phyloP scores from a whole-genome alignment of 1,140 invertebrate species.

The Drosophila suzukii region DNA sequence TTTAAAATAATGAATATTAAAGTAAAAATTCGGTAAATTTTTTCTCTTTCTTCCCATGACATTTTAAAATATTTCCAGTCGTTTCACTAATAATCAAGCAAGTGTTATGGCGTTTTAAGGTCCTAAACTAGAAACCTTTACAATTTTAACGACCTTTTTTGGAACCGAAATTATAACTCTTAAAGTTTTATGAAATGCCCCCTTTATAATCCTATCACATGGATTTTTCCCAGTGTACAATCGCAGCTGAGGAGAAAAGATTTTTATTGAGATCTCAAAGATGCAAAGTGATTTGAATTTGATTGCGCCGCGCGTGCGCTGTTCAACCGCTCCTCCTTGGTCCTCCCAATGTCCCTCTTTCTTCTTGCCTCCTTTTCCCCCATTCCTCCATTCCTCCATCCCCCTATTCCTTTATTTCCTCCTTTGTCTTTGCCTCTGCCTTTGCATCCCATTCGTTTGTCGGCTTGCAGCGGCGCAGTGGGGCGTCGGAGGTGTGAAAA shows the following conservation, averaged over 20 bases:
- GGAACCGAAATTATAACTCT: no score
- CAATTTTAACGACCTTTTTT: no score
- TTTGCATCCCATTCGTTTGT: constrained; percentile 30
- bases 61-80: no score
- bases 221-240: constrained; percentile 1
- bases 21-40: no score
- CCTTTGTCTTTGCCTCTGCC: constrained; percentile 26
- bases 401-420: constrained; percentile 3
- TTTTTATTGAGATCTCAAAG: constrained; percentile 83
- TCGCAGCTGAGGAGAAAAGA: constrained; percentile 37
- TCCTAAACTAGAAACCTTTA: no score
- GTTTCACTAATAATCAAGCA: no score
- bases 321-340: constrained; percentile 8
- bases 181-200: no score
- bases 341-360: background rate
- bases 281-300: constrained; percentile 83
- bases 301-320: constrained; percentile 77
- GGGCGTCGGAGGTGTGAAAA: constrained; percentile 84
- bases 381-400: background rate
- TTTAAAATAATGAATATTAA: no score
- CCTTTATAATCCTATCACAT: background rate
- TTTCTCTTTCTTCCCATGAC: no score
- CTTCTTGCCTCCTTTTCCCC: constrained; percentile 1
- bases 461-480: constrained; percentile 53
- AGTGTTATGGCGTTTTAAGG: no score